Evolutionary conservation across 2,797 vertebrate genomes (phyloP), one percentile per base, ranked within the genome.

Genomic region (Malacoraja senta): DNA sequence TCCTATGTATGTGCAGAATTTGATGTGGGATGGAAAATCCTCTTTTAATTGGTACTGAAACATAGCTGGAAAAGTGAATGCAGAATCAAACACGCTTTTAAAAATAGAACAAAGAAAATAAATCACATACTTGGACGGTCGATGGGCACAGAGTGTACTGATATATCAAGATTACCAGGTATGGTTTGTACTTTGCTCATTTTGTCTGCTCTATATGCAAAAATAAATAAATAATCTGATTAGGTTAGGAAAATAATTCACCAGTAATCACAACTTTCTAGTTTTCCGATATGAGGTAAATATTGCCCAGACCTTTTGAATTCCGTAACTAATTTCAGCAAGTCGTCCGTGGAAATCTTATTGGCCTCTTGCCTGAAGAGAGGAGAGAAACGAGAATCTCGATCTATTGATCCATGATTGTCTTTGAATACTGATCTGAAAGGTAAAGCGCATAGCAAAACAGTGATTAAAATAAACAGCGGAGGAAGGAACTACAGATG

Each of bases 321-420:
- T 94, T 99, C 99, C 38, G 97, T 95, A 88, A 99, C 97, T 93
- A 99, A 95, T 95, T 99, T 99, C 93, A 99, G 97, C 94, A 99
- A 96, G 90, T 99, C 99, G 93, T 99, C 99, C 3, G 97, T 97
- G 94, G 98, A 98, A 96, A 99, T 98, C 95, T 99, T 99, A 96
- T 95, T 99, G 95, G 97, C 98, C 95, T 99, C 99, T 96, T 99
- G 99, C 95, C 98, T 98, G 95, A 99, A 99, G 80, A 99, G 96
- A 15, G 98, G 98, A 21, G 98, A 99, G 96, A 99, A 99, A 94
- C 99, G 96, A 4, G 98, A 97, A 81, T 99, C 99, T 95, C 98
- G 96, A 96, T 99, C 98, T 96, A 99, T 95, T 0, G 96, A 98
- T 72, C 99, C 98, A 17, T 98, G 98, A 96, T 97, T 99, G 95